Evolutionary conservation across 2,888 invertebrate species (phyloP).

Genomic region (Metalampra italica): DNA sequence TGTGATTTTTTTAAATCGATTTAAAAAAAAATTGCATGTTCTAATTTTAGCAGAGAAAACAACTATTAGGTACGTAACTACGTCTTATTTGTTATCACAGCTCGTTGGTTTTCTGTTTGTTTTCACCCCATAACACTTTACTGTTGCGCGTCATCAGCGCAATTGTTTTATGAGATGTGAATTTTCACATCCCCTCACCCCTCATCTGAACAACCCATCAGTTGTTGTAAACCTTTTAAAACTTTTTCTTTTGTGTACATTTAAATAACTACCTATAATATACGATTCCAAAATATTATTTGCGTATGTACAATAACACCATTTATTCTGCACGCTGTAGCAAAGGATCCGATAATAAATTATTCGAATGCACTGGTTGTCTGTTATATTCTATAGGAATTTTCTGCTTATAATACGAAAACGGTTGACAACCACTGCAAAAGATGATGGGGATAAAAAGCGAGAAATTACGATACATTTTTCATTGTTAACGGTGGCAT

Average conservation of each 20-base stretch:
- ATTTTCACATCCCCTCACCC: slow-evolving; percentile 18
- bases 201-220: slow-evolving; percentile 14
- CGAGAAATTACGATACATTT: slow-evolving; percentile 7
- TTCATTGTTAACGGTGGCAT: slow-evolving; percentile 26
- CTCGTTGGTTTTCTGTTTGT: slow-evolving; percentile 18
- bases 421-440: slow-evolving; percentile 24
- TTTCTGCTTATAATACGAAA: no score
- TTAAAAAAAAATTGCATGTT: no score
- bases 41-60: no score
- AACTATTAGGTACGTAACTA: no score
- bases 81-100: slow-evolving; percentile 12
- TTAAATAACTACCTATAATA: neutral
- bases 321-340: no score
- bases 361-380: no score
- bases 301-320: no score
- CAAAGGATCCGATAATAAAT: no score
- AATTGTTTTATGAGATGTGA: slow-evolving; percentile 34
- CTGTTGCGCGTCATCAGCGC: slow-evolving; percentile 28
- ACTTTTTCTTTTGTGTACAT: neutral
- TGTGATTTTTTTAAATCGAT: no score
- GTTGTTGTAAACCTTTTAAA: slow-evolving; percentile 24
- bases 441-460: slow-evolving; percentile 24
- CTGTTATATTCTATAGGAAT: no score
- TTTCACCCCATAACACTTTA: slow-evolving; percentile 35
- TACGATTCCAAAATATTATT: no score